Percentiles rank a stretch among this genome's conserved stretches.
Evolutionary conservation across 23 tunicate species (phyloP).

Genomic region (Clavelina lepadiformis): DNA sequence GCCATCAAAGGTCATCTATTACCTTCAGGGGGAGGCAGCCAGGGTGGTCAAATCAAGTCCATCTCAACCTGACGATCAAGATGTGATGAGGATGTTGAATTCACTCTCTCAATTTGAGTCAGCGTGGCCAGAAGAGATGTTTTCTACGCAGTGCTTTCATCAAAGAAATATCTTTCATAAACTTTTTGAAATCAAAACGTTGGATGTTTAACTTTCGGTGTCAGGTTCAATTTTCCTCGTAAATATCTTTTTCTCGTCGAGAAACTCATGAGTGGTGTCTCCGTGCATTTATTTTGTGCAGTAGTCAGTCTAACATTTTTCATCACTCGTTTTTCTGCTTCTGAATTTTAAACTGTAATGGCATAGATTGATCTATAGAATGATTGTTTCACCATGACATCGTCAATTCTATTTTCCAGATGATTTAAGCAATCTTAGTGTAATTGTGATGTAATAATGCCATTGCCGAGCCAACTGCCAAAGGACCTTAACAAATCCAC

Average conservation of each 20-base stretch:
- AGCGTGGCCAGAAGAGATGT: slow-evolving; percentile 3
- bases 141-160: slow-evolving; percentile 36
- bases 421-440: not conserved
- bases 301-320: too few relatives aligned
- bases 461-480: slow-evolving; percentile 62
- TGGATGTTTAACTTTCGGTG: too few relatives aligned
- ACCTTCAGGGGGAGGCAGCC: slow-evolving; percentile 66
- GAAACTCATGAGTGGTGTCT: too few relatives aligned
- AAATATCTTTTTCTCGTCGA: too few relatives aligned
- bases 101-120: not conserved
- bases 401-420: too few relatives aligned
- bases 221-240: too few relatives aligned
- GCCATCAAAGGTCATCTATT: slow-evolving; percentile 22
- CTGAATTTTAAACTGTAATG: too few relatives aligned
- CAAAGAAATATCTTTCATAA: slow-evolving; percentile 28
- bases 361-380: too few relatives aligned
- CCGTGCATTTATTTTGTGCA: too few relatives aligned
- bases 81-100: not conserved
- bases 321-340: too few relatives aligned
- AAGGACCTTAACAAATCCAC: slow-evolving; percentile 31
- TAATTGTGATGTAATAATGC: slow-evolving; percentile 31
- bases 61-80: slow-evolving; percentile 1
- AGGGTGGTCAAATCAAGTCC: slow-evolving; percentile 25
- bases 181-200: too few relatives aligned
- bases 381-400: too few relatives aligned